A percentile compares a stretch with the other conserved stretches of the same genome.
Conservation (phyloP, 2,797 vertebrate genomes). For the Cetoscarus ocellatus region DNA sequence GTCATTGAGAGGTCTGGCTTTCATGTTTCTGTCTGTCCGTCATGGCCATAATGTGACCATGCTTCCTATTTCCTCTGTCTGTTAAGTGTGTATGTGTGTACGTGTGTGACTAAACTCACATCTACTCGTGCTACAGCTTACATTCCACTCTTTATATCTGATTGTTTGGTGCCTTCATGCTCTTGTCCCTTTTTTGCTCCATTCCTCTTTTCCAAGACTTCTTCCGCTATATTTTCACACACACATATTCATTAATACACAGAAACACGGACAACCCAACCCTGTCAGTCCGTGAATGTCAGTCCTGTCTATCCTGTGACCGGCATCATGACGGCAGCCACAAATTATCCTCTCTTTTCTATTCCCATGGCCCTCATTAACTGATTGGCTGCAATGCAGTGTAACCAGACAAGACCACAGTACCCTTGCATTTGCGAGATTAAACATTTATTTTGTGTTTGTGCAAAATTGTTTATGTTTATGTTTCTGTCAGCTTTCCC, state of each 20-base stretch:
- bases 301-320: slow-evolving; percentile 67
- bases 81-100: slow-evolving; percentile 11
- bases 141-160: slow-evolving; percentile 50
- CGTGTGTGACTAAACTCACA: slow-evolving; percentile 24
- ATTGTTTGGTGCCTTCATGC: slow-evolving; percentile 37
- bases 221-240: slow-evolving; percentile 7
- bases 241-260: neutral
- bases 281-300: slow-evolving; percentile 61
- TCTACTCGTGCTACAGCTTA: slow-evolving; percentile 27
- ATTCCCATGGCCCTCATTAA: slow-evolving; percentile 75
- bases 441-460: slow-evolving; percentile 7
- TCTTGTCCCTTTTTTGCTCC: slow-evolving; percentile 21
- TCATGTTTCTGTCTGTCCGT: slow-evolving; percentile 10
- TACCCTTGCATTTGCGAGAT: slow-evolving; percentile 34
- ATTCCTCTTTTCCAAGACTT: slow-evolving; percentile 7
- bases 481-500: neutral
- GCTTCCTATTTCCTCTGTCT: slow-evolving; percentile 48
- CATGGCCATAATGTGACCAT: slow-evolving; percentile 31
- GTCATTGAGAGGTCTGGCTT: slow-evolving; percentile 14
- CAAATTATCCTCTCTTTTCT: slow-evolving; percentile 49
- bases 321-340: slow-evolving; percentile 55
- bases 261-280: slow-evolving; percentile 17
- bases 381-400: slow-evolving; percentile 65
- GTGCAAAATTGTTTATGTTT: neutral
- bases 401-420: slow-evolving; percentile 27